Evolutionary conservation across 2,888 invertebrate genomes (phyloP).

Genomic region (Sesia bembeciformis): DNA sequence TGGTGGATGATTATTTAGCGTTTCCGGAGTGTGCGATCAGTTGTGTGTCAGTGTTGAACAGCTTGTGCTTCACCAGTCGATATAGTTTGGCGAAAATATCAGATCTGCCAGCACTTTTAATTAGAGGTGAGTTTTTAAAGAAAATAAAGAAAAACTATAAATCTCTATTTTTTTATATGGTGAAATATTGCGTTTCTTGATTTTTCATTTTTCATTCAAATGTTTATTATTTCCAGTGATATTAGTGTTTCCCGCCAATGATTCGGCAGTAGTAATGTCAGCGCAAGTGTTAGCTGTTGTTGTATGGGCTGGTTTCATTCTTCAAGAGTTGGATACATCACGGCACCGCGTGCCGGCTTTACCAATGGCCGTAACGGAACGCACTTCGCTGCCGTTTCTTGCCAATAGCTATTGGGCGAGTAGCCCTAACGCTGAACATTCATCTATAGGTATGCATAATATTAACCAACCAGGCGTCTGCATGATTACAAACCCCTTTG

Average conservation of each 20-base stretch:
- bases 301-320: conserved; percentile 53
- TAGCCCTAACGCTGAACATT: conserved; percentile 56
- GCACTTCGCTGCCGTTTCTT: conserved; percentile 39
- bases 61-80: conserved; percentile 46
- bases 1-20: conserved; percentile 59
- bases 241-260: conserved; percentile 58
- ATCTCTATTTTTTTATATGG: background rate
- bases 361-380: conserved; percentile 38
- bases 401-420: conserved; percentile 53
- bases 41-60: conserved; percentile 65
- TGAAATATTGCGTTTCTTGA: no score
- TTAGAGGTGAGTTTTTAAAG: conserved; percentile 35
- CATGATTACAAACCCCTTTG: no score
- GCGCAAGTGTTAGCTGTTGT: conserved; percentile 45
- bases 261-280: conserved; percentile 41
- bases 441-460: conserved; percentile 39
- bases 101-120: conserved; percentile 44
- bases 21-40: conserved; percentile 71
- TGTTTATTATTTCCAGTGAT: conserved; percentile 30
- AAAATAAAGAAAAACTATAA: background rate
- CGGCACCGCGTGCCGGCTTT: conserved; percentile 46
- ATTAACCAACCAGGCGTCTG: no score
- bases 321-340: conserved; percentile 46
- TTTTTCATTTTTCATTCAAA: no score
- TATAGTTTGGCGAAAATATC: conserved; percentile 46